A percentile compares a stretch with the other conserved stretches of the same genome.
These are phyloP conservation scores for Stenodera caucasica DNA, from an alignment of 2,888 invertebrate species.

Conservation along the genomic window DNA sequence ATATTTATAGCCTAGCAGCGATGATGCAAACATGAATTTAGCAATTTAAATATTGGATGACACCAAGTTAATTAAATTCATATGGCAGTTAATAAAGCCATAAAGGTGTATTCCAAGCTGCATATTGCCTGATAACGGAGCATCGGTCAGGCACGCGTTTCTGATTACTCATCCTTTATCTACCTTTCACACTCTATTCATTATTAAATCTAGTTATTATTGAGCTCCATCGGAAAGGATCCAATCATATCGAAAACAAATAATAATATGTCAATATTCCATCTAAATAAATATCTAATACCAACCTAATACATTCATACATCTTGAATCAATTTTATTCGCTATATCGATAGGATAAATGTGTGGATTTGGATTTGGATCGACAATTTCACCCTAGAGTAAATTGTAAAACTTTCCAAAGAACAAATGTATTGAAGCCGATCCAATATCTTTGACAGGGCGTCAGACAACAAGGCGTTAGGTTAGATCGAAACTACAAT, in stretches of 20 bases:
- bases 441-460: conserved; percentile 28
- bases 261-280: conserved; percentile 11
- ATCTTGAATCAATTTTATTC: conserved; percentile 7
- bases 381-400: conserved; percentile 13
- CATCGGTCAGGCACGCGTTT: conserved; percentile 51
- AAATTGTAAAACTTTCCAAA: conserved; percentile 28
- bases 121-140: conserved; percentile 52
- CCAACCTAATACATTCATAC: too few species aligned
- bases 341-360: too few species aligned
- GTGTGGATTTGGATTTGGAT: too few species aligned
- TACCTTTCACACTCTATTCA: conserved; percentile 46
- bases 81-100: conserved; percentile 49
- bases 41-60: conserved; percentile 46
- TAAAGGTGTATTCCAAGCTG: conserved; percentile 47
- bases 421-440: conserved; percentile 23
- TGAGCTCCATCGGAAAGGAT: conserved; percentile 10
- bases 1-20: conserved; percentile 44
- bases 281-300: too few species aligned
- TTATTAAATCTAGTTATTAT: conserved; percentile 31
- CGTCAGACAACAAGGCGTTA: conserved; percentile 24
- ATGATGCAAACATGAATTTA: conserved; percentile 28
- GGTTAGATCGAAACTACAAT: conserved; percentile 23
- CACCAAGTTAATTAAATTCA: conserved; percentile 50
- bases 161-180: conserved; percentile 50
- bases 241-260: conserved; percentile 21